Conservation (phyloP, 2,797 vertebrate species). For the Lemur catta region DNA sequence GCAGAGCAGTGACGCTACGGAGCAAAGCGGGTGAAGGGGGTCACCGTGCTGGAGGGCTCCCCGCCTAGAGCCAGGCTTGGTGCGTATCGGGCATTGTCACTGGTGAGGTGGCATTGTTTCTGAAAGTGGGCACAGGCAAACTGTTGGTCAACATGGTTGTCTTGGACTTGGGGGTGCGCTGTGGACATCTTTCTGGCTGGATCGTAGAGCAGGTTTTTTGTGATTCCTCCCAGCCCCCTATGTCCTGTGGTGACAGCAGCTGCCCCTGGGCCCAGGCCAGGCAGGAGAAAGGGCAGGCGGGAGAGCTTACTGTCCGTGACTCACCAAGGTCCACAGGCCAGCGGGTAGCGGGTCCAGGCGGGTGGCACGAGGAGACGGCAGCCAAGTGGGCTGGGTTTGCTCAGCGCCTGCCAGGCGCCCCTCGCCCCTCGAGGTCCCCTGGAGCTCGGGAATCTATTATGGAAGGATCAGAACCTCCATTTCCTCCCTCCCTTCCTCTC, state of each 20-base stretch:
- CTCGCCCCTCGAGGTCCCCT: fast-evolving
- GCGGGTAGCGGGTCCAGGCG: neutral
- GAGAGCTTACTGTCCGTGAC: neutral
- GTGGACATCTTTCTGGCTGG: neutral
- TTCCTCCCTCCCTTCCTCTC: neutral
- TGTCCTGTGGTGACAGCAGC: conserved; percentile 52
- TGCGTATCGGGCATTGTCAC: fast-evolving
- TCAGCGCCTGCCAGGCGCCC: neutral
- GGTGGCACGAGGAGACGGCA: neutral
- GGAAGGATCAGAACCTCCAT: neutral
- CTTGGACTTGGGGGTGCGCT: neutral
- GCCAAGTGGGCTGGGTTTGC: neutral
- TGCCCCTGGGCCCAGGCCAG: conserved; percentile 56
- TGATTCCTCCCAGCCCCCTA: neutral
- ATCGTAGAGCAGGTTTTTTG: neutral
- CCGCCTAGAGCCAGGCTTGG: neutral
- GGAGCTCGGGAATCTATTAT: fast-evolving
- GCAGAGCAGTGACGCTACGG: fast-evolving
- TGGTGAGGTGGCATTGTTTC: fast-evolving
- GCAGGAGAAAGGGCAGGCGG: conserved; percentile 27
- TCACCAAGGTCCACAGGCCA: conserved; percentile 29
- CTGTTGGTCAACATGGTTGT: neutral
- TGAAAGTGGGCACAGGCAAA: neutral
- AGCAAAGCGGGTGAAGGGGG: neutral
- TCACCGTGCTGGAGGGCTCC: fast-evolving